Evolutionary conservation across 1,140 invertebrate genomes (phyloP), one percentile per base, ranked within the genome.

Genomic region (Zaprionus nigranus): DNA sequence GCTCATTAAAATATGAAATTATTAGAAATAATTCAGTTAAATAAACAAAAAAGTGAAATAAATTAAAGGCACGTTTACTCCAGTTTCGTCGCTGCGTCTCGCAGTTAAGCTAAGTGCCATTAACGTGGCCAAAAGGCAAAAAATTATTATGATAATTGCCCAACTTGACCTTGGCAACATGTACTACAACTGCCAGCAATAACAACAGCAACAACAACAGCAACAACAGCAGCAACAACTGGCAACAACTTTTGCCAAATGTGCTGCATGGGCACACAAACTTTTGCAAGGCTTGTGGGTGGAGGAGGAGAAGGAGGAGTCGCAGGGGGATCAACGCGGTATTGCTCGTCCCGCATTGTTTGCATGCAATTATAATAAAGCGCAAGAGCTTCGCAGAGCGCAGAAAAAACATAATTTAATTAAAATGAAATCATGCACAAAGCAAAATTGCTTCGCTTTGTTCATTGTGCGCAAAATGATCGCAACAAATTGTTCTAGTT

Each of bases 401-500:
- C 11, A n/a, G 34, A 17, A 53, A 43, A 82, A 87, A 82, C 85
- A 90, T 90, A 90, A 90, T 90, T 90, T 90, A 90, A 90, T 90
- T 90, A 90, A 90, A 90, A 90, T 90, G 85, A 90, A 90, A 90
- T 90, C 85, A 90, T 90, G 85, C 85, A 90, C 85, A 88, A 75
- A 90, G 85, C 81, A 82, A 46, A 46, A 87, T 88, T 88, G 85
- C 81, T 79, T 85, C 76, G 86, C 85, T 87, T 87, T 87, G 81
- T 87, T 88, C 81, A 84, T 78, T 86, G 83, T 86, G 82, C 82
- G 79, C 82, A 71, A 70, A 75, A 78, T 74, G 70, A 58, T 73
- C 53, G 53, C 69, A 70, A 80, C 81, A 88, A 85, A 90, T 88
- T 90, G 84, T 87, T 87, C 84, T 87, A 87, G 85, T 87, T 88